Evolutionary conservation across 2,888 invertebrate species (phyloP).

Genomic region (Mellilla xanthometata): DNA sequence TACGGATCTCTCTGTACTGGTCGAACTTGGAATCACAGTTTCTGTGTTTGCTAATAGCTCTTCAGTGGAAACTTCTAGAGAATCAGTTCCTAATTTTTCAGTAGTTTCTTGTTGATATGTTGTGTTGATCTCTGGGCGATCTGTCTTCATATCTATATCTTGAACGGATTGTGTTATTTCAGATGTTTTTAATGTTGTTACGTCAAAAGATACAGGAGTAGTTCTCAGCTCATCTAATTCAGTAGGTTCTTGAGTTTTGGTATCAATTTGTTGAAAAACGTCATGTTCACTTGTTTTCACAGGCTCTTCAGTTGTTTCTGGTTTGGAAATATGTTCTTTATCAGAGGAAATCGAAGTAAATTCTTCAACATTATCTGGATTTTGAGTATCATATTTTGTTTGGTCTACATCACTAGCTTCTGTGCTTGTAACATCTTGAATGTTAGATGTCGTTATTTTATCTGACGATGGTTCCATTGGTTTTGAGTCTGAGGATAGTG

Average conservation of each 20-base stretch:
- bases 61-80: slow-evolving; percentile 1
- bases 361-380: background rate
- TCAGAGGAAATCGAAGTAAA: background rate
- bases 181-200: slow-evolving; percentile 17
- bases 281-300: slow-evolving; percentile 4
- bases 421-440: background rate
- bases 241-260: slow-evolving; percentile 5
- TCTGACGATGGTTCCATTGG: slow-evolving; percentile 12
- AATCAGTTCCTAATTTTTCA: slow-evolving; percentile 1
- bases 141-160: slow-evolving; percentile 12
- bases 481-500: background rate
- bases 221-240: slow-evolving; percentile 12
- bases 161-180: slow-evolving; percentile 1
- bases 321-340: background rate
- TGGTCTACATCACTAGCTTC: background rate
- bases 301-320: slow-evolving; percentile 16
- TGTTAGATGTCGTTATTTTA: slow-evolving; percentile 2
- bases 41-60: background rate
- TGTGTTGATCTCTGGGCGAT: slow-evolving; percentile 10
- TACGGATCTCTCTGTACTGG: slow-evolving; percentile 8
- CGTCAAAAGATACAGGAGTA: slow-evolving; percentile 8
- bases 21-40: slow-evolving; percentile 1
- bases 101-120: slow-evolving; percentile 8
- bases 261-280: slow-evolving; percentile 1
- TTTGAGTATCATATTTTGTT: background rate